Percentiles rank a stretch among this genome's conserved stretches.
These are phyloP conservation scores for Syngnathus scovelli DNA, from an alignment of 2,113 vertebrate species.

Conservation along the genomic window DNA sequence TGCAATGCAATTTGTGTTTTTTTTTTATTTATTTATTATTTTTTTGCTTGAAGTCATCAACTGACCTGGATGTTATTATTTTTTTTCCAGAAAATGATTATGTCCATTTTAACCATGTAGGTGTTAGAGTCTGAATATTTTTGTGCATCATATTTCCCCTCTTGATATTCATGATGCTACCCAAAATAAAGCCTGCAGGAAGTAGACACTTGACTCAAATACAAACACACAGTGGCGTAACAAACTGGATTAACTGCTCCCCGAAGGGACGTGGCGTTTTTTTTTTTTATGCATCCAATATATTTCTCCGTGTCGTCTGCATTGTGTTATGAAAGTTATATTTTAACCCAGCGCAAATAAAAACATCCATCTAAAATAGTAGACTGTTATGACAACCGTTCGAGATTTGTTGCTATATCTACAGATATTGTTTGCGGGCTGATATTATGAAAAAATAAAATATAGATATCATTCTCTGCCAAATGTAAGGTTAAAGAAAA, in stretches of 20 bases:
- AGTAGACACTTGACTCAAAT: neutral
- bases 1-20: slow-evolving; percentile 26
- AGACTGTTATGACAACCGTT: neutral
- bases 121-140: slow-evolving; percentile 59
- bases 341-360: neutral
- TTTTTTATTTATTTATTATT: neutral
- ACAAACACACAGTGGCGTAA: neutral
- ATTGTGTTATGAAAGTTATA: neutral
- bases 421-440: neutral
- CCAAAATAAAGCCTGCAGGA: slow-evolving; percentile 18
- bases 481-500: neutral
- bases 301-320: neutral
- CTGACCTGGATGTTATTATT: slow-evolving; percentile 57
- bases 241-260: neutral
- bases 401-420: neutral
- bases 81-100: slow-evolving; percentile 53
- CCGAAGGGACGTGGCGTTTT: neutral
- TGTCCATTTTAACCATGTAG: slow-evolving; percentile 32
- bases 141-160: slow-evolving; percentile 55
- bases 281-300: neutral
- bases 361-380: neutral
- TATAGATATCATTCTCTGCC: neutral
- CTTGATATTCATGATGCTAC: slow-evolving; percentile 33
- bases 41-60: slow-evolving; percentile 46
- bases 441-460: neutral